Evolutionary conservation across 2,113 vertebrate species (phyloP), one percentile per base, ranked within the genome.

Genomic region (Otus sunia): DNA sequence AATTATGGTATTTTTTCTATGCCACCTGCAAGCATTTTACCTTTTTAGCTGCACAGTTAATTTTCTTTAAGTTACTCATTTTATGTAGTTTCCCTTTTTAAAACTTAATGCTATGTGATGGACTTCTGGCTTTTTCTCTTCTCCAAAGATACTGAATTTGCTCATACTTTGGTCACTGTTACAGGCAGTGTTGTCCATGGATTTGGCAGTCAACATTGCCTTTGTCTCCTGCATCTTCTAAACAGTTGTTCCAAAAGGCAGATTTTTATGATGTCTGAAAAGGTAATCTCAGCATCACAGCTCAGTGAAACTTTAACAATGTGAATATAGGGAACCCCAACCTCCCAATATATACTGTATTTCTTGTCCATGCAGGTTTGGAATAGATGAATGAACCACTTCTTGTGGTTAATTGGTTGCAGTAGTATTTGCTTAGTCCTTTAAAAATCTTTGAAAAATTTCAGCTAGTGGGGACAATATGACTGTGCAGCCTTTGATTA

Each of bases 21-120:
- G 86, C 72, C 95, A 96, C 94, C 96, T 97, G 94, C 92, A 95
- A 84, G 23, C 50, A 27, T 94, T 90, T 91, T 90, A 84, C 93
- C 49, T 84, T 96, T 97, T 96, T 96, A 95, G 93, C 91, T 80
- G 50, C 68, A 69, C 34, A 56, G 91, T 86, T 92, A 52, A 86
- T 88, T 92, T 94, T 90, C 90, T 94, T 92, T 89, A 95, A 94
- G 69, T 79, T 92, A 69, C 53, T 94, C 37, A 58, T 92, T 94
- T 95, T 62, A 26, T 91, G 72, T 74, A 80, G 79, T 92, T 96
- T 95, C 79, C 52, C 29, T 95, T 96, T 97, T 96, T 95, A 94
- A 94, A 95, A 94, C 64, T 79, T 90, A 84, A 63, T 80, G 79
- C 64, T 95, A 91, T 80, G 72, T 91, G 67, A 86, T 66, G 41